These are phyloP conservation scores for Rhagium mordax DNA, from an alignment of 2,888 invertebrate species.

Conservation along the genomic window DNA sequence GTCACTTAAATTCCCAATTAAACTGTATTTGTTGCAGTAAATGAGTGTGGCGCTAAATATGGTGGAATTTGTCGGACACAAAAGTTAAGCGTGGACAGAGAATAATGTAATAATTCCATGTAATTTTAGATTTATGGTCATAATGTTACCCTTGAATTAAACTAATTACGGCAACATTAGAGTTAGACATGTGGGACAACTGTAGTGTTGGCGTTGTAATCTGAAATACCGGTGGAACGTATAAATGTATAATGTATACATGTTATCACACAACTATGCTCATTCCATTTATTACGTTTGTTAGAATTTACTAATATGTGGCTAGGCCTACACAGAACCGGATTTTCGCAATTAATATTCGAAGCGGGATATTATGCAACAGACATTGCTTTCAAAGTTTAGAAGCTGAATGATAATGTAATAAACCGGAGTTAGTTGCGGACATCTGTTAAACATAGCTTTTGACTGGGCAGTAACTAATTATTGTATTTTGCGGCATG, in stretches of 20 bases:
- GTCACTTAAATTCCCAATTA: background rate
- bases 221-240: slow-evolving; percentile 41
- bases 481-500: background rate
- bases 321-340: background rate
- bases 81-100: slow-evolving; percentile 23
- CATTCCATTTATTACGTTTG: slow-evolving; percentile 13
- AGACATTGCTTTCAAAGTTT: background rate
- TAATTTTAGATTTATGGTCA: slow-evolving; percentile 50
- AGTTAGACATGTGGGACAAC: slow-evolving; percentile 50
- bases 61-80: background rate
- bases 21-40: background rate
- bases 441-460: background rate
- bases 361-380: background rate
- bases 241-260: background rate
- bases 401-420: background rate
- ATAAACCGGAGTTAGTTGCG: background rate
- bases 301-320: slow-evolving; percentile 8
- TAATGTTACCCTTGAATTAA: slow-evolving; percentile 50
- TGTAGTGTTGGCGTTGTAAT: slow-evolving; percentile 44
- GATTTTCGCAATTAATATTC: slow-evolving; percentile 9
- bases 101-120: slow-evolving; percentile 41
- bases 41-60: background rate
- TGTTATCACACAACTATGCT: slow-evolving; percentile 19
- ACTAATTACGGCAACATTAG: slow-evolving; percentile 52
- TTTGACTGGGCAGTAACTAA: background rate